Conservation (phyloP, 2,797 vertebrate genomes). For the Pteronotus mesoamericanus region DNA sequence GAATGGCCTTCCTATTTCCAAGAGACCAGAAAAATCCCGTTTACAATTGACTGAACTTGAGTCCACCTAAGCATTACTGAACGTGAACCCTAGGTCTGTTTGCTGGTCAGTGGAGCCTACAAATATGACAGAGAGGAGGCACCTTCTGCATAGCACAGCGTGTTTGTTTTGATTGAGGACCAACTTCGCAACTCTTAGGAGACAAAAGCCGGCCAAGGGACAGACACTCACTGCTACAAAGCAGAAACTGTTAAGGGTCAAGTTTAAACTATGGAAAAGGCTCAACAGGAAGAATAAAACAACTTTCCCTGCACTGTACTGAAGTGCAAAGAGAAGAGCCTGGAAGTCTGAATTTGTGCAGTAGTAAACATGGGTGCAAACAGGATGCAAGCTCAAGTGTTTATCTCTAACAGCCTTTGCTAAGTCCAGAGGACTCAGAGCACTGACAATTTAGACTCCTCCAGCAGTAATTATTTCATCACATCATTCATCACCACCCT, state of each 20-base stretch:
- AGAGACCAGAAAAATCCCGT: neutral
- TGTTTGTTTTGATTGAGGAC: neutral
- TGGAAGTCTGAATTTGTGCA: neutral
- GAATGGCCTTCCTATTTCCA: neutral
- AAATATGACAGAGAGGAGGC: neutral
- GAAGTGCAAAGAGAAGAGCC: neutral
- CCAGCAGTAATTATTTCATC: neutral
- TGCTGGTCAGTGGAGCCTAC: no score
- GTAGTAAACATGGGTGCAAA: neutral
- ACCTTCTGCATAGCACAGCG: accelerated
- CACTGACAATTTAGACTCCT: neutral
- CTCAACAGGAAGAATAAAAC: neutral
- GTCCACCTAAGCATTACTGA: neutral
- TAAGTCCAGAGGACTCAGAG: neutral
- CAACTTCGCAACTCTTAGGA: neutral
- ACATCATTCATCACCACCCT: neutral
- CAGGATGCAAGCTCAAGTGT: neutral
- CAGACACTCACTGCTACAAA: neutral
- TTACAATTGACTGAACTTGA: neutral
- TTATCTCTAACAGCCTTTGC: neutral
- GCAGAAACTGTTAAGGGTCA: neutral
- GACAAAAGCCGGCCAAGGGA: neutral
- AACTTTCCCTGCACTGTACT: neutral
- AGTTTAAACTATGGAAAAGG: neutral
- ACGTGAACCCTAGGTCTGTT: neutral